Evolutionary conservation across 1,140 invertebrate species (phyloP).

Genomic region (Eupristina koningsbergeri): DNA sequence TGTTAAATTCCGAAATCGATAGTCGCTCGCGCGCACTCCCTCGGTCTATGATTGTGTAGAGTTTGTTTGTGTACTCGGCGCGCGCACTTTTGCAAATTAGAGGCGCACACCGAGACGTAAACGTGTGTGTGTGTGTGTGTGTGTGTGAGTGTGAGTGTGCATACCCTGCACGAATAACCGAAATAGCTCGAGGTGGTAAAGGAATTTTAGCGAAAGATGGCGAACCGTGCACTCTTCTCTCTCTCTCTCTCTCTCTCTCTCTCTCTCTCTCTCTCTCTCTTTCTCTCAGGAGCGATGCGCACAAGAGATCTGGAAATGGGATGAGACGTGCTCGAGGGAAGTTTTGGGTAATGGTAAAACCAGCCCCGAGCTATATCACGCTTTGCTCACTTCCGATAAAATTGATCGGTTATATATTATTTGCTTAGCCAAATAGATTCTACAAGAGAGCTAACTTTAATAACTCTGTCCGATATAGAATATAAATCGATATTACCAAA

Average conservation of each 20-base stretch:
- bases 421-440: background rate
- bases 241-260: background rate
- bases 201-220: slow-evolving; percentile 15
- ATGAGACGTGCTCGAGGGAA: background rate
- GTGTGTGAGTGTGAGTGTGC: slow-evolving; percentile 3
- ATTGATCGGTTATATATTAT: background rate
- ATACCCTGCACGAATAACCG: slow-evolving; percentile 19
- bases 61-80: background rate
- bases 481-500: no score
- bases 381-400: background rate
- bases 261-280: background rate
- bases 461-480: no score
- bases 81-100: background rate
- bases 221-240: background rate
- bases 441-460: background rate
- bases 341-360: background rate
- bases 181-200: slow-evolving; percentile 39
- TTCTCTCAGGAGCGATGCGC: background rate
- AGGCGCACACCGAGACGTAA: slow-evolving; percentile 13
- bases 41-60: background rate
- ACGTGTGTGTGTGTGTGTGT: no score
- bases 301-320: background rate
- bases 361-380: background rate
- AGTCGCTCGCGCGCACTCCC: slow-evolving; percentile 13
- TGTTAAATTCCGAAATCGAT: slow-evolving; percentile 44